phyloP scores from a whole-genome alignment of 2,113 vertebrate species.

The Axis porcinus region DNA sequence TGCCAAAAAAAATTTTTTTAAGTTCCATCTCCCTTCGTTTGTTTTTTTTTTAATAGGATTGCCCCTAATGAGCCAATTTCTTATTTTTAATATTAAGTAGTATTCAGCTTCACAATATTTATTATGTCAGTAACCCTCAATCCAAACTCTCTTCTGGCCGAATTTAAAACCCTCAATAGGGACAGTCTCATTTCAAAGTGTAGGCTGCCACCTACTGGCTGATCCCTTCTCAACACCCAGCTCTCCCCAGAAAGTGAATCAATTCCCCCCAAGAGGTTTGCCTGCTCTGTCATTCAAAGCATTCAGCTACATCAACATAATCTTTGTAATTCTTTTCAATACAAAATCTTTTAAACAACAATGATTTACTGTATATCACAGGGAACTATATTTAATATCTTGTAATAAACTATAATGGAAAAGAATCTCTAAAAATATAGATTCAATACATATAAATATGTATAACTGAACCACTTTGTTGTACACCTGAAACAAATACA shows the following conservation, averaged over 20 bases:
- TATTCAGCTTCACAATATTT: background rate
- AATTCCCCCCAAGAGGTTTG: background rate
- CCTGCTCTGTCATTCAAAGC: background rate
- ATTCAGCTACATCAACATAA: background rate
- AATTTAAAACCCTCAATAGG: background rate
- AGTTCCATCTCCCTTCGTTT: background rate
- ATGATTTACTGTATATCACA: background rate
- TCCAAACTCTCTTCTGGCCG: background rate
- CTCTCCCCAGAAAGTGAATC: background rate
- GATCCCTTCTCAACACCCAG: background rate
- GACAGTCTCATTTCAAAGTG: conserved; percentile 47
- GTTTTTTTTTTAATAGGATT: background rate
- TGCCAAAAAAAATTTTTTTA: background rate
- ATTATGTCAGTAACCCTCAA: background rate
- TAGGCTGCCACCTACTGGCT: conserved; percentile 79
- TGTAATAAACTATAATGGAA: background rate
- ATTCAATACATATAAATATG: background rate
- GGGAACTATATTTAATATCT: background rate
- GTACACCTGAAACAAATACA: background rate
- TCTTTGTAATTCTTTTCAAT: background rate
- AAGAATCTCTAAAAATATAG: background rate
- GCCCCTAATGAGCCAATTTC: background rate
- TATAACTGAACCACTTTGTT: background rate
- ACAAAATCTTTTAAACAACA: background rate
- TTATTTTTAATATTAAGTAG: background rate